Conservation (phyloP, 2,113 vertebrate genomes). For the Oncorhynchus tshawytscha region DNA sequence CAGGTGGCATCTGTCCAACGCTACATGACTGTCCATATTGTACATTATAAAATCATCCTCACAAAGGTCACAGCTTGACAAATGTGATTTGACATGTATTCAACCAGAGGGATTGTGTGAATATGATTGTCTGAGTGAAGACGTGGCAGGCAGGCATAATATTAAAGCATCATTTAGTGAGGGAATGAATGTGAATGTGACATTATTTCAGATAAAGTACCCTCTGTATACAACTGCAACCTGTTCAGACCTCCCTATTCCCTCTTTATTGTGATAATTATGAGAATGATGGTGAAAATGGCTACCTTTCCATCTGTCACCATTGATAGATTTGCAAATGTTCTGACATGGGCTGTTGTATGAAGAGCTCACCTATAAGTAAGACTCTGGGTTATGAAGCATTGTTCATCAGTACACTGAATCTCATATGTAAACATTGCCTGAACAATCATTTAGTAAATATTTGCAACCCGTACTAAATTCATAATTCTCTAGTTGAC, state of each 20-base stretch:
- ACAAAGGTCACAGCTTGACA: not conserved
- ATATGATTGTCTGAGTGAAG: slow-evolving; percentile 26
- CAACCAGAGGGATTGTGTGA: not conserved
- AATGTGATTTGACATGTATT: not conserved
- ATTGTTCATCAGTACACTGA: not conserved
- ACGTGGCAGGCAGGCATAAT: not conserved
- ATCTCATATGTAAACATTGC: slow-evolving; percentile 5
- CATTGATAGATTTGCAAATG: slow-evolving; percentile 3
- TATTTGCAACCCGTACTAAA: not conserved
- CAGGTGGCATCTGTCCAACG: not conserved
- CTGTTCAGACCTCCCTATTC: not conserved
- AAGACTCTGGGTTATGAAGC: not conserved
- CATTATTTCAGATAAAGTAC: not conserved
- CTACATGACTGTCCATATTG: not conserved
- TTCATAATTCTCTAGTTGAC: not conserved
- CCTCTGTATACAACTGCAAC: not conserved
- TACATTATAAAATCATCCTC: not conserved
- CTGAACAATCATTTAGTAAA: not conserved
- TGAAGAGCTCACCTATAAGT: not conserved
- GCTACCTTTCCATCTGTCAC: not conserved
- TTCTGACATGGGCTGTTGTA: slow-evolving; percentile 4
- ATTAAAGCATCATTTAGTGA: not conserved
- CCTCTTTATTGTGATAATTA: not conserved
- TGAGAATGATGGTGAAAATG: not conserved
- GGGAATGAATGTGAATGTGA: not conserved